Conservation (phyloP, 1,140 invertebrate genomes). For the Hydropsyche tenuis region DNA sequence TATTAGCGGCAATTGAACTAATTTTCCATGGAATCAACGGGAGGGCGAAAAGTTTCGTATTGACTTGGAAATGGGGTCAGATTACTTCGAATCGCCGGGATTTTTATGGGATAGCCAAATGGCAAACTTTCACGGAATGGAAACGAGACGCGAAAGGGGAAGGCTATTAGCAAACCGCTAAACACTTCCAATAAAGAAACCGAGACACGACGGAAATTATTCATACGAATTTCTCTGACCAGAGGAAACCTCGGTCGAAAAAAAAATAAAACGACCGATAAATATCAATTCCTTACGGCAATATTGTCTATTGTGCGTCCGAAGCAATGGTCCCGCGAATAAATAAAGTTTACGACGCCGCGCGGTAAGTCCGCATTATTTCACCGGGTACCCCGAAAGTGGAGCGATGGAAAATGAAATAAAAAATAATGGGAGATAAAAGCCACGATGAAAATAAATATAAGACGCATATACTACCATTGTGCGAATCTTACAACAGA, state of each 20-base stretch:
- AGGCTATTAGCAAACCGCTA: too few relatives aligned
- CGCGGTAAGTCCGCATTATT: conserved; percentile 3
- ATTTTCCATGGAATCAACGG: conserved; percentile 7
- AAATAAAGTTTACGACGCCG: conserved; percentile 16
- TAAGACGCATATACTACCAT: conserved; percentile 1
- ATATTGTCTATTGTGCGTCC: conserved; percentile 14
- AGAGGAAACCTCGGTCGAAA: too few relatives aligned
- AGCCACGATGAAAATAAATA: conserved; percentile 18
- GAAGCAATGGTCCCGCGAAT: neutral
- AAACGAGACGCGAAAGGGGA: neutral
- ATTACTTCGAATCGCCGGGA: conserved; percentile 18
- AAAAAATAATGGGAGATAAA: conserved; percentile 30
- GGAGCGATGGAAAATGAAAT: conserved; percentile 23
- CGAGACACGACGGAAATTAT: too few relatives aligned
- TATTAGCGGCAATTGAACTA: conserved; percentile 29
- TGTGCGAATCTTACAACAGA: neutral
- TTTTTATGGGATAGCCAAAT: conserved; percentile 12
- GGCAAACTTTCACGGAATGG: neutral
- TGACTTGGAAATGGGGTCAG: conserved; percentile 16
- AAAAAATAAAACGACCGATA: neutral
- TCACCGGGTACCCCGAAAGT: neutral
- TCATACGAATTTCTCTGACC: too few relatives aligned
- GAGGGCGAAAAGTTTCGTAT: conserved; percentile 17
- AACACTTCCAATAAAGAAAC: too few relatives aligned
- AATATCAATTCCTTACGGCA: neutral